phyloP scores from a whole-genome alignment of 2,113 vertebrate genomes.

The Fregata magnificens region DNA sequence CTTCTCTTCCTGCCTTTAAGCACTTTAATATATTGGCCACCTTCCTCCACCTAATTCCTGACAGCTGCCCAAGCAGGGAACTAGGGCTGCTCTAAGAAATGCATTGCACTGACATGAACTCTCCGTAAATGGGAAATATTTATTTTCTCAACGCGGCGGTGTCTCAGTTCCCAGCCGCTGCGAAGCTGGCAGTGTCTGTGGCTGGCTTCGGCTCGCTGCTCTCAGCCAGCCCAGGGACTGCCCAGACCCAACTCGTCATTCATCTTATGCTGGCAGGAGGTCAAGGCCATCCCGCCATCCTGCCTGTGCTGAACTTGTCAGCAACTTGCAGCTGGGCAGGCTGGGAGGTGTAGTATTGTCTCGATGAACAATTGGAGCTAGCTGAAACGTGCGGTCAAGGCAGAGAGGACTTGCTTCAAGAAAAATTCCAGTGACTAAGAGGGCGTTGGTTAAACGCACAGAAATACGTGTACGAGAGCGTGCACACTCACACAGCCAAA shows the following conservation, averaged over 20 bases:
- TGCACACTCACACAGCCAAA: neutral
- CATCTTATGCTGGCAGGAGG: neutral
- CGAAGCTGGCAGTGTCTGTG: neutral
- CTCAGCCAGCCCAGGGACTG: neutral
- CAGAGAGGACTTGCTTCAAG: neutral
- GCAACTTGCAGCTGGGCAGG: neutral
- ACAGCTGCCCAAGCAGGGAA: conserved; percentile 57
- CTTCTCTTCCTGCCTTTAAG: conserved; percentile 64
- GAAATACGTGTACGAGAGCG: neutral
- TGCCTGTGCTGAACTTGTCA: neutral
- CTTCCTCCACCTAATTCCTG: conserved; percentile 64
- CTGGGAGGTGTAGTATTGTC: conserved; percentile 5
- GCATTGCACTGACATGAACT: neutral
- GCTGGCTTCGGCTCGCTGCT: neutral
- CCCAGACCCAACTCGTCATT: neutral
- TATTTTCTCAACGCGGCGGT: neutral
- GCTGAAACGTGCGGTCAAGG: neutral
- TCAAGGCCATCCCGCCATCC: neutral
- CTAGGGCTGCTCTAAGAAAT: neutral
- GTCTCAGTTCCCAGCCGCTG: neutral
- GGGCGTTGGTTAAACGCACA: neutral
- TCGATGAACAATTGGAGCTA: neutral
- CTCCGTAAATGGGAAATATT: neutral
- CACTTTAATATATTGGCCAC: conserved; percentile 47
- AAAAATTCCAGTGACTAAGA: neutral